Evolutionary conservation across 1,140 invertebrate genomes (phyloP).

Genomic region (Formica selysi): DNA sequence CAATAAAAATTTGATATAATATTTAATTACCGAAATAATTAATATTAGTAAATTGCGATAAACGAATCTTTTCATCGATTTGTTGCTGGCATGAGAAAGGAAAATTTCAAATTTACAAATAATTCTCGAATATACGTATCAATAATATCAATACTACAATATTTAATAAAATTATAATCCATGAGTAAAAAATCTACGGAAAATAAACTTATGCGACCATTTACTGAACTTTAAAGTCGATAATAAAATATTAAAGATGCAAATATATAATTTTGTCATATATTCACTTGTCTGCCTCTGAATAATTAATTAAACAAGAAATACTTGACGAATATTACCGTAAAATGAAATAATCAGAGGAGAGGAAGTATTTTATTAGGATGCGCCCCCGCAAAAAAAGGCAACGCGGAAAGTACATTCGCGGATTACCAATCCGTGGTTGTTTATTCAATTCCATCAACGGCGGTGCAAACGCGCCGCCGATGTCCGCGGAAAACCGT

Average conservation of each 20-base stretch:
- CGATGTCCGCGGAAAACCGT: constrained; percentile 71
- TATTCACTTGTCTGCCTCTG: neutral
- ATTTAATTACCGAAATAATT: neutral
- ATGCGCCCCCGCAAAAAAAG: neutral
- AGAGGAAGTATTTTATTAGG: constrained; percentile 35
- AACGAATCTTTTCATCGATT: neutral
- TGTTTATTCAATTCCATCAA: constrained; percentile 47
- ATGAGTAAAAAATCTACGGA: neutral
- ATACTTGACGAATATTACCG: constrained; percentile 33
- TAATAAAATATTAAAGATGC: constrained; percentile 34
- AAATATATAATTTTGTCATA: too few species aligned
- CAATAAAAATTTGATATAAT: neutral
- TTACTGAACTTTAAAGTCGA: constrained; percentile 24
- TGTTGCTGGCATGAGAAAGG: too few species aligned
- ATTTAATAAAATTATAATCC: constrained; percentile 25
- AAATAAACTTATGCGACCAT: neutral
- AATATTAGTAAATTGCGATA: neutral
- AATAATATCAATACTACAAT: constrained; percentile 9
- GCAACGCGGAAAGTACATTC: constrained; percentile 30
- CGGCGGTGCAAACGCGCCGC: constrained; percentile 45
- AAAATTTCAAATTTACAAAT: neutral
- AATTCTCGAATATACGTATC: constrained; percentile 9
- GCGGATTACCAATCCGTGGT: constrained; percentile 56
- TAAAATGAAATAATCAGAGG: constrained; percentile 40
- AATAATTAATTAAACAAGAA: constrained; percentile 47